Conservation (phyloP, 30 jellyfish, hydroid and myxozoan genomes). For the Hydra vulgaris region DNA sequence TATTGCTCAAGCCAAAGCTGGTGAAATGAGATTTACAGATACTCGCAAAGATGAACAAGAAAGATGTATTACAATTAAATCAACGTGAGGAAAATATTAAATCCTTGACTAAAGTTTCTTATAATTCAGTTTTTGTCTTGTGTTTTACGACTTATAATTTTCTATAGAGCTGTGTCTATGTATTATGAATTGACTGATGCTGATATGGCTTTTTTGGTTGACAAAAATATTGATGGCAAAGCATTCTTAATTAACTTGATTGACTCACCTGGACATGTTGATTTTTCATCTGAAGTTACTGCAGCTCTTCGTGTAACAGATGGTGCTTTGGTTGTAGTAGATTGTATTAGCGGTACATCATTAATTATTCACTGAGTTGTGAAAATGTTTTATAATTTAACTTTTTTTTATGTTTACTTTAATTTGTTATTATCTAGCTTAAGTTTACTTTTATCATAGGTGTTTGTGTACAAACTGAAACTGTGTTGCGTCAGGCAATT, state of each 20-base stretch:
- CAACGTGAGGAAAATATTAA: slow-evolving; percentile 44
- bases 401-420: no score
- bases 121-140: no score
- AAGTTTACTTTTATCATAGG: slow-evolving; percentile 28
- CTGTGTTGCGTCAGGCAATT: slow-evolving; percentile 99
- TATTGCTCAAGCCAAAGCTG: slow-evolving; percentile 97
- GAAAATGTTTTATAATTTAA: not conserved
- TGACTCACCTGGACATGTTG: slow-evolving; percentile 99
- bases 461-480: slow-evolving; percentile 99
- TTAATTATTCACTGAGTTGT: not conserved
- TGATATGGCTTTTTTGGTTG: slow-evolving; percentile 62
- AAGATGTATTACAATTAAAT: slow-evolving; percentile 96
- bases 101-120: no score
- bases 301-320: slow-evolving; percentile 99
- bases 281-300: slow-evolving; percentile 99
- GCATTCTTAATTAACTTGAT: slow-evolving; percentile 97
- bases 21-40: slow-evolving; percentile 99
- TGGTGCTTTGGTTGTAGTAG: slow-evolving; percentile 99
- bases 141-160: no score
- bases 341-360: slow-evolving; percentile 97
- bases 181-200: slow-evolving; percentile 76
- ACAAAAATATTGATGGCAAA: slow-evolving; percentile 63
- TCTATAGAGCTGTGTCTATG: slow-evolving; percentile 98
- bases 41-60: slow-evolving; percentile 99
- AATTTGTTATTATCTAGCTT: no score